These are phyloP conservation scores for Cantharis lateralis DNA, from an alignment of 2,888 invertebrate species.

Conservation along the genomic window DNA sequence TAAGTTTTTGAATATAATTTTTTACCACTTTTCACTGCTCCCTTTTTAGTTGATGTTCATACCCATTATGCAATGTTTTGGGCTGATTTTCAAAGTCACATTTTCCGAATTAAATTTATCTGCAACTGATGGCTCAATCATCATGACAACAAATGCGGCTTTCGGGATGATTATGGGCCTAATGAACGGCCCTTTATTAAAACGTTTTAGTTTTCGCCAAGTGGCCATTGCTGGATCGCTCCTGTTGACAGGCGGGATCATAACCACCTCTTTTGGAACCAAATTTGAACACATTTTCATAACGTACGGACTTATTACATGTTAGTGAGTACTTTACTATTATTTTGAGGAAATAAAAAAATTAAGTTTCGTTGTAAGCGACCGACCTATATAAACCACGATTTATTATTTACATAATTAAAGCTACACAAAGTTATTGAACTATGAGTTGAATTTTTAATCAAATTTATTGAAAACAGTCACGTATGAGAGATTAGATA, in stretches of 20 bases:
- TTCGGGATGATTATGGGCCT: constrained; percentile 70
- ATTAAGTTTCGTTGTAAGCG: not conserved
- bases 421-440: not conserved
- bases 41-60: constrained; percentile 42
- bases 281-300: constrained; percentile 65
- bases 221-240: constrained; percentile 63
- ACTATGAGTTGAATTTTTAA: not conserved
- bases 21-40: too few relatives aligned
- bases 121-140: constrained; percentile 65
- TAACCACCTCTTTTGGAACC: constrained; percentile 62
- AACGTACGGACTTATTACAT: constrained; percentile 70
- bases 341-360: not conserved
- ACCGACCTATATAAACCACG: not conserved
- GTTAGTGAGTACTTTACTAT: constrained; percentile 58
- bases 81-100: constrained; percentile 68
- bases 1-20: constrained; percentile 44
- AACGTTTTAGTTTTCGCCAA: constrained; percentile 67
- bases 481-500: not conserved
- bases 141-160: constrained; percentile 70
- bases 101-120: constrained; percentile 62
- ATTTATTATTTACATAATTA: not conserved
- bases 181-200: constrained; percentile 67
- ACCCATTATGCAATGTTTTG: constrained; percentile 65
- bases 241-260: constrained; percentile 62
- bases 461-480: not conserved